Evolutionary conservation across 2,888 invertebrate species (phyloP).

Genomic region (Sarcophaga carnaria): DNA sequence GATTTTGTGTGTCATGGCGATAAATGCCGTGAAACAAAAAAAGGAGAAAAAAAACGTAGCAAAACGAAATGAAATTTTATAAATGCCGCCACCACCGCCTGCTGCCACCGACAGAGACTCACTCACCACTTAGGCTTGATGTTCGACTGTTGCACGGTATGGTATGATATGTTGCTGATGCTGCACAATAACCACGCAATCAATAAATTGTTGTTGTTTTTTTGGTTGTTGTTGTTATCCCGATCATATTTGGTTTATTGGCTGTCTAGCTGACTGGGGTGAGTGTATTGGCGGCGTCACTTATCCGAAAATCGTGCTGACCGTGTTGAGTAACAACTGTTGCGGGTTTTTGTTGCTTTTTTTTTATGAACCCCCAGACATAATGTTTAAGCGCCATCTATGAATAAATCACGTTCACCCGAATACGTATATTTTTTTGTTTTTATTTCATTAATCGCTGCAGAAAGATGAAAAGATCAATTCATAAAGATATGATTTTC

Average conservation of each 20-base stretch:
- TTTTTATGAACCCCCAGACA: constrained; percentile 55
- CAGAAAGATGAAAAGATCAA: constrained; percentile 66
- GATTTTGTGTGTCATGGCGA: constrained; percentile 59
- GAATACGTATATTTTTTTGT: not conserved
- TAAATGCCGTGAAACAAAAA: constrained; percentile 33
- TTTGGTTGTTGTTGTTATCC: constrained; percentile 35
- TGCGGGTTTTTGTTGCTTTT: constrained; percentile 45
- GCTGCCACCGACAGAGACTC: not conserved
- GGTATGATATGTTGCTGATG: not conserved
- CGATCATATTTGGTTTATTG: constrained; percentile 69
- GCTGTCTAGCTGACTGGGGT: constrained; percentile 13
- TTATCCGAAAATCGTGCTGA: constrained; percentile 68
- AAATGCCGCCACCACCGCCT: constrained; percentile 53
- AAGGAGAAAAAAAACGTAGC: constrained; percentile 11
- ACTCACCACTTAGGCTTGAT: constrained; percentile 33
- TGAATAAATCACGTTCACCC: constrained; percentile 71
- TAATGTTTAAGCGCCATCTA: constrained; percentile 71
- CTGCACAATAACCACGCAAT: constrained; percentile 44
- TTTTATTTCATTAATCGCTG: not conserved
- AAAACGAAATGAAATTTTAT: constrained; percentile 1
- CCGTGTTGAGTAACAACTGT: constrained; percentile 68
- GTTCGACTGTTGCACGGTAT: constrained; percentile 46
- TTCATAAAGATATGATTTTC: constrained; percentile 64
- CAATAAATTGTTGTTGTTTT: constrained; percentile 29
- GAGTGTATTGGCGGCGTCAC: constrained; percentile 65